These are phyloP conservation scores for Drosophila pachea DNA, from an alignment of 1,140 invertebrate genomes.

Conservation along the genomic window DNA sequence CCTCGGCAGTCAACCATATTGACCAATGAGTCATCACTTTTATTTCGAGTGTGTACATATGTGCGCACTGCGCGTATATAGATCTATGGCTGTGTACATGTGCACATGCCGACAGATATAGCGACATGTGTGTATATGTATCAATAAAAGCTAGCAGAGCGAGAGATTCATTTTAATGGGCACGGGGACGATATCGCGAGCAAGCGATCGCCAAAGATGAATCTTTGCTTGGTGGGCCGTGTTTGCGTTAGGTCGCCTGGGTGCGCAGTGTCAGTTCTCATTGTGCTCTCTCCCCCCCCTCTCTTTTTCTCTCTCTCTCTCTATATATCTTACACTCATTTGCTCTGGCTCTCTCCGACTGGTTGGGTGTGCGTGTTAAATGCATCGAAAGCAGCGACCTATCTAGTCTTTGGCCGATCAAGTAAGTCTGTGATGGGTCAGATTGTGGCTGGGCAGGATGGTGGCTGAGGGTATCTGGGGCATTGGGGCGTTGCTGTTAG, in stretches of 20 bases:
- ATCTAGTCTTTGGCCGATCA: slow-evolving; percentile 4
- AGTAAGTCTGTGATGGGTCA: no score
- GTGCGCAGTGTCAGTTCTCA: neutral
- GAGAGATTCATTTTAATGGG: slow-evolving; percentile 37
- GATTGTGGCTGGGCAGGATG: neutral
- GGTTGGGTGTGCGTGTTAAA: neutral
- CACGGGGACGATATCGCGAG: slow-evolving; percentile 42
- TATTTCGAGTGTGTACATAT: slow-evolving; percentile 55
- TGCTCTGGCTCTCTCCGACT: no score
- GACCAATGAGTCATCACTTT: slow-evolving; percentile 72
- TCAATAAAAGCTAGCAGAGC: slow-evolving; percentile 13
- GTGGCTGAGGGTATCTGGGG: neutral
- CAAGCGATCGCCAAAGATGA: slow-evolving; percentile 20
- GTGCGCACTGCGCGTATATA: slow-evolving; percentile 7
- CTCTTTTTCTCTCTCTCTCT: neutral
- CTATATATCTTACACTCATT: no score
- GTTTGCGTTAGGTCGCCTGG: neutral
- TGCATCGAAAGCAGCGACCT: neutral
- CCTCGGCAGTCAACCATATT: slow-evolving; percentile 8
- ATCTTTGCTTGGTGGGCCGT: slow-evolving; percentile 4
- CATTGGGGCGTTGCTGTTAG: slow-evolving; percentile 3
- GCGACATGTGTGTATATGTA: slow-evolving; percentile 16
- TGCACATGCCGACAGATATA: no score
- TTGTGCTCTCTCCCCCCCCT: neutral
- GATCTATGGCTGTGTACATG: slow-evolving; percentile 1